Percentiles rank a stretch among this genome's conserved stretches.
Evolutionary conservation across 2,888 invertebrate genomes (phyloP).

Genomic region (Scaptomyza tumidula): DNA sequence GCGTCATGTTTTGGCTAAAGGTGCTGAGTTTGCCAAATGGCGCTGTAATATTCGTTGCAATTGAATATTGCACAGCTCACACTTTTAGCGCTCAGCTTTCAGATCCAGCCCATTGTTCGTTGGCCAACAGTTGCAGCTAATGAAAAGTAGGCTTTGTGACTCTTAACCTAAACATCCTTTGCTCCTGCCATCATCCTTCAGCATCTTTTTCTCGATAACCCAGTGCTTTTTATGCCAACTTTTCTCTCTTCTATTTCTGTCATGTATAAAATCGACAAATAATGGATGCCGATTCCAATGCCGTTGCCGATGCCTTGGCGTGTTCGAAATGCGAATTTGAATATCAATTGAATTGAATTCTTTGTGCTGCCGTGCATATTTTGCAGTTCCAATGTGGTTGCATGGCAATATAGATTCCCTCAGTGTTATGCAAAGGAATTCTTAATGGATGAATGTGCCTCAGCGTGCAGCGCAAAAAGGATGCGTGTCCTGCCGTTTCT

Average conservation of each 20-base stretch:
- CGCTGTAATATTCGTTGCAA: slow-evolving; percentile 65
- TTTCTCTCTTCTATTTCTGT: slow-evolving; percentile 30
- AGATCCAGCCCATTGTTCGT: slow-evolving; percentile 59
- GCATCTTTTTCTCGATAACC: slow-evolving; percentile 8
- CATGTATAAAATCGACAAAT: slow-evolving; percentile 78
- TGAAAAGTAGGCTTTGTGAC: slow-evolving; percentile 41
- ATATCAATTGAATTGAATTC: slow-evolving; percentile 80
- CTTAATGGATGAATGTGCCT: slow-evolving; percentile 58
- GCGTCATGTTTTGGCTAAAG: slow-evolving; percentile 62
- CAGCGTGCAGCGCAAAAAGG: slow-evolving; percentile 33
- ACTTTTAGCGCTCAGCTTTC: slow-evolving; percentile 18
- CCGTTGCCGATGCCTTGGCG: slow-evolving; percentile 47
- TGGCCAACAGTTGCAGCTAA: slow-evolving; percentile 61
- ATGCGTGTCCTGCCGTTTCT: not conserved
- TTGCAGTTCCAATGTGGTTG: slow-evolving; percentile 55
- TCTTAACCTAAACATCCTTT: slow-evolving; percentile 19
- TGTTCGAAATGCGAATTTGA: slow-evolving; percentile 74
- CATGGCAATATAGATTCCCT: slow-evolving; percentile 72
- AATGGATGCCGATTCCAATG: slow-evolving; percentile 63
- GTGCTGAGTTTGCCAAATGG: slow-evolving; percentile 71
- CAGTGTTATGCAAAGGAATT: slow-evolving; percentile 71
- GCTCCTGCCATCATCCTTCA: slow-evolving; percentile 2
- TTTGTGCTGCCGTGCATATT: slow-evolving; percentile 73
- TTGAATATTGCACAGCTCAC: slow-evolving; percentile 59
- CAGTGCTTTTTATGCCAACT: slow-evolving; percentile 29